A percentile compares a stretch with the other conserved stretches of the same genome.
Evolutionary conservation across 2,888 invertebrate genomes (phyloP).

Genomic region (Gandaritis pyraliata): DNA sequence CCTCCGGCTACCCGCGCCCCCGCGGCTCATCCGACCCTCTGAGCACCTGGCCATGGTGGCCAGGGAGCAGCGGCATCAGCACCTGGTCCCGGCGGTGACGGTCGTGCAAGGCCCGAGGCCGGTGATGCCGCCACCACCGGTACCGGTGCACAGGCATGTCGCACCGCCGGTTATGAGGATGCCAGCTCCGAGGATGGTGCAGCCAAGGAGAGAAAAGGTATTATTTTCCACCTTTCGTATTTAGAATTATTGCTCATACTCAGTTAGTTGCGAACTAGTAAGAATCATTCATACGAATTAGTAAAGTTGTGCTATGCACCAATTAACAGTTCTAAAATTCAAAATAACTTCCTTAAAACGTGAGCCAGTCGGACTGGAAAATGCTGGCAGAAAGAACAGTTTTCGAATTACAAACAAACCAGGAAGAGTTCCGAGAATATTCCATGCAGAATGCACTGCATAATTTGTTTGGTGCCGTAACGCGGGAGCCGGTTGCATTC

Average conservation of each 20-base stretch:
- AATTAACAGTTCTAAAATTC: neutral
- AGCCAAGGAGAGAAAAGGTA: slow-evolving; percentile 77
- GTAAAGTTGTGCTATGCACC: too few relatives aligned
- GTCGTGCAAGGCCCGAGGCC: slow-evolving; percentile 64
- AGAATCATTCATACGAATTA: too few relatives aligned
- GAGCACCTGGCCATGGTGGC: slow-evolving; percentile 73
- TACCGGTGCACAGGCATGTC: slow-evolving; percentile 64
- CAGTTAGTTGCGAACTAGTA: too few relatives aligned
- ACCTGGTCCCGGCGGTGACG: slow-evolving; percentile 63
- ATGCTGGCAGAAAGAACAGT: slow-evolving; percentile 20
- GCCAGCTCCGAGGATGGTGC: slow-evolving; percentile 71
- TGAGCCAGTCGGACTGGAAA: slow-evolving; percentile 22
- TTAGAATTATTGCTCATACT: too few relatives aligned
- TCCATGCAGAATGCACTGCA: slow-evolving; percentile 25
- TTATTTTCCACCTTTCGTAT: slow-evolving; percentile 25
- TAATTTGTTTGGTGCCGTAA: slow-evolving; percentile 44
- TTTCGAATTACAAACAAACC: slow-evolving; percentile 12
- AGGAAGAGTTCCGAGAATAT: slow-evolving; percentile 34
- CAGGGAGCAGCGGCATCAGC: slow-evolving; percentile 62
- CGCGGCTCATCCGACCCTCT: slow-evolving; percentile 75
- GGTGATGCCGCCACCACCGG: slow-evolving; percentile 56
- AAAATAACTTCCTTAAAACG: neutral
- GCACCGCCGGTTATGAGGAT: slow-evolving; percentile 70
- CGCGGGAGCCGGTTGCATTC: slow-evolving; percentile 55
- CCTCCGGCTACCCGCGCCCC: slow-evolving; percentile 62